Conservation (phyloP, 2,888 invertebrate species). For the Dryocosmus kuriphilus region DNA sequence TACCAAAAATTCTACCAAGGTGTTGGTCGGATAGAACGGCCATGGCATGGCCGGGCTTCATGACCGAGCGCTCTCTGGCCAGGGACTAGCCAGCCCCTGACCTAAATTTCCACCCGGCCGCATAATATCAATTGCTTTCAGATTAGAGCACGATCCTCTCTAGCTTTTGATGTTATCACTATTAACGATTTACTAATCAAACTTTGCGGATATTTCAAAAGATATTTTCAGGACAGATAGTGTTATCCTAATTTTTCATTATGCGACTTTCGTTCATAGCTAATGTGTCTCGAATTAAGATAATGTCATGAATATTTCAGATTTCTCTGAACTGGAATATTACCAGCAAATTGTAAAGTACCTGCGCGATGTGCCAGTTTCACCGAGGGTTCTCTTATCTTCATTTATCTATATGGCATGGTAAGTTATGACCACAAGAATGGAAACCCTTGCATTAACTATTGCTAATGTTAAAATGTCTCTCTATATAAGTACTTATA, state of each 20-base stretch:
- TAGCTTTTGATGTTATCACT: neutral
- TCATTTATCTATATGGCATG: constrained; percentile 32
- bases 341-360: constrained; percentile 30
- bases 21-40: too few relatives aligned
- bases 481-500: constrained; percentile 32
- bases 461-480: constrained; percentile 38
- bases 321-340: constrained; percentile 30
- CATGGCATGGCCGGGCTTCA: too few relatives aligned
- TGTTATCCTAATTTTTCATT: constrained; percentile 25
- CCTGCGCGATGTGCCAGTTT: constrained; percentile 36
- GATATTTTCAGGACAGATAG: constrained; percentile 9
- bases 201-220: neutral
- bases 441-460: constrained; percentile 32
- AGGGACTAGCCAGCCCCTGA: too few relatives aligned
- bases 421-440: constrained; percentile 35
- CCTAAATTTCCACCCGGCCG: too few relatives aligned
- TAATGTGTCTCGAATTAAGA: constrained; percentile 34
- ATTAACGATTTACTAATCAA: constrained; percentile 19
- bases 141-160: neutral
- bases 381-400: constrained; percentile 30
- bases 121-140: neutral
- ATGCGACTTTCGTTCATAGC: constrained; percentile 26
- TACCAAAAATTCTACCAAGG: too few relatives aligned
- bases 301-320: constrained; percentile 38
- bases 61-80: too few relatives aligned